These are phyloP conservation scores for Monoplex corrugatus DNA, from an alignment of 2,888 invertebrate species.

Conservation along the genomic window DNA sequence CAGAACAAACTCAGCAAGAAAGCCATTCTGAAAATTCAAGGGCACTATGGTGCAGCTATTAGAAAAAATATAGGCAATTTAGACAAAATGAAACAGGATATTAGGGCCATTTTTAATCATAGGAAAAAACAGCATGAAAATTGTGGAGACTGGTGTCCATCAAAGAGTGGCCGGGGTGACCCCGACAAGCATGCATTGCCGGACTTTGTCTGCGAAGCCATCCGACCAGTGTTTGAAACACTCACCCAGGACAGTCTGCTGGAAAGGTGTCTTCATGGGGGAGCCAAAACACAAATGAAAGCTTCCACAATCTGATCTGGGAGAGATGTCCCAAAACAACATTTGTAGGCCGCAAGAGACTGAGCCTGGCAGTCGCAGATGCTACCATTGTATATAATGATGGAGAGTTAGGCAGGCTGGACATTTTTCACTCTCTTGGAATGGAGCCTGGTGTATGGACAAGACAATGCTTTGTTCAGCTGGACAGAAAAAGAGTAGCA, in stretches of 20 bases:
- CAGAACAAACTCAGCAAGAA: slow-evolving; percentile 30
- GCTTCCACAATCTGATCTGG: slow-evolving; percentile 51
- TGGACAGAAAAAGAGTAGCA: not conserved
- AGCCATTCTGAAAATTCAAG: slow-evolving; percentile 49
- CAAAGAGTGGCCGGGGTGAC: slow-evolving; percentile 32
- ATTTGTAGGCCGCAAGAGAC: slow-evolving; percentile 32
- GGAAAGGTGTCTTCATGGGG: slow-evolving; percentile 46
- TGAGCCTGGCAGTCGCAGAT: slow-evolving; percentile 45
- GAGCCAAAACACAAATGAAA: slow-evolving; percentile 48
- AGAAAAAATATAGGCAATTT: slow-evolving; percentile 31
- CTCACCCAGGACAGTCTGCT: slow-evolving; percentile 46
- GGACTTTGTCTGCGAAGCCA: slow-evolving; percentile 42
- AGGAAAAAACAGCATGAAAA: slow-evolving; percentile 35
- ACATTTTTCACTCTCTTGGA: not conserved
- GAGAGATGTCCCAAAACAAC: slow-evolving; percentile 49
- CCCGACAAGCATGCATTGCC: slow-evolving; percentile 38
- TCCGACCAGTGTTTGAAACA: slow-evolving; percentile 49
- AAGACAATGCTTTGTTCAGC: not conserved
- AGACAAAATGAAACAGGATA: slow-evolving; percentile 39
- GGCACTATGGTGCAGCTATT: slow-evolving; percentile 51
- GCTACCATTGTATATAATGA: slow-evolving; percentile 50
- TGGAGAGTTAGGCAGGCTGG: slow-evolving; percentile 16
- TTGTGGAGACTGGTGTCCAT: slow-evolving; percentile 46
- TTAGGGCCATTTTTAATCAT: slow-evolving; percentile 47
- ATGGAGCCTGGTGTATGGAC: slow-evolving; percentile 15